Base-by-base conservation (phyloP, 2,113 vertebrate species). In the Sphyrna mokarran region DNA sequence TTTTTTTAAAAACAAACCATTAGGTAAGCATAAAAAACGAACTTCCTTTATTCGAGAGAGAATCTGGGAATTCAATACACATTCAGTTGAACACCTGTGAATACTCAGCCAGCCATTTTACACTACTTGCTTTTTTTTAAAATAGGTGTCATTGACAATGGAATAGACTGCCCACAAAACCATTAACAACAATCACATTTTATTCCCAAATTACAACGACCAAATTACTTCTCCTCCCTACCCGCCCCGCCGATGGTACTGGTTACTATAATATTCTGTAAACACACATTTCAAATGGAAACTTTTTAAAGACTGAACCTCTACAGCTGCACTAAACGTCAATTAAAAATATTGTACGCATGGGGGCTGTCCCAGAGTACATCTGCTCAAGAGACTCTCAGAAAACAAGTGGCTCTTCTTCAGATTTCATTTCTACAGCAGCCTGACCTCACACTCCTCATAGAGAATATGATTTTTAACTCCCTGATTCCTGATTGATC, bases 201-300 rank as follows among this genome's bases (percentile, higher is more conserved):
- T 93, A 16, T 68, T 94, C 91, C 37, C 61, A 94, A 68, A 68
- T n/a, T 90, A 58, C 61, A 90, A 90, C 16, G 86, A 87, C 10
- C 54, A 58, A 58, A 11, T 89, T 33, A 5, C 29, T 22, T 33
- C 33, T 29, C 1, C 18, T 33, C 61, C 13, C 13, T 61, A n/a
- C n/a, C 61, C 61, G 9, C 61, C 61, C 0, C 3, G 13, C 40
- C 63, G 9, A 37, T 33, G 14, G 3, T 68, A 26, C n/a, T 37
- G 58, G 13, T 43, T 33, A 66, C 33, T 63, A 33, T 63, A 37
- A 23, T 37, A 68, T 93, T 93, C n/a, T 91, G 13, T 8, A 63
- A 91, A 91, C 89, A 66, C 89, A 91, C 33, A 91, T 91, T 91
- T 91, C 61, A n/a, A 66, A 43, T 37, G 61, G 66, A 94, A 94